Evolutionary conservation across 2,888 invertebrate genomes (phyloP).

Genomic region (Caenorhabditis drosophilae): DNA sequence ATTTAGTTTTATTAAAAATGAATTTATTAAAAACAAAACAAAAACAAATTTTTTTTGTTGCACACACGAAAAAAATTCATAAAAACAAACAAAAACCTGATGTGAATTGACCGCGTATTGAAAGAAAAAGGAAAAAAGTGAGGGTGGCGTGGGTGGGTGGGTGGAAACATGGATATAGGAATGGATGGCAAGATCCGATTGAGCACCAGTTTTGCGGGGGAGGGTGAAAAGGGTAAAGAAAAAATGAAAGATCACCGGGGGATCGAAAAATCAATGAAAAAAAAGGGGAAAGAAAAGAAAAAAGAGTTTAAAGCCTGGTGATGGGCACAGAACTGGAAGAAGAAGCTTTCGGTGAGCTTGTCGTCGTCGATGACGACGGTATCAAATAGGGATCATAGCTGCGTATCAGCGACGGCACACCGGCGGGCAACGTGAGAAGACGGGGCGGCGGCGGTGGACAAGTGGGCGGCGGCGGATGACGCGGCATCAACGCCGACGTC

Average conservation of each 20-base stretch:
- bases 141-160: too few species aligned
- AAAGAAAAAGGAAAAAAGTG: neutral
- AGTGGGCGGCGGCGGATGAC: constrained; percentile 29
- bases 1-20: neutral
- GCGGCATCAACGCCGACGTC: constrained; percentile 43
- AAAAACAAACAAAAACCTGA: too few species aligned
- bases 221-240: neutral
- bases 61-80: too few species aligned
- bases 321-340: neutral
- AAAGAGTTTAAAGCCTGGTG: neutral
- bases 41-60: too few species aligned
- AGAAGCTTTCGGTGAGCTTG: neutral
- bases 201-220: constrained; percentile 13
- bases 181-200: too few species aligned
- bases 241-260: neutral
- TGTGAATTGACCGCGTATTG: too few species aligned
- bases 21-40: too few species aligned
- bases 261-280: neutral
- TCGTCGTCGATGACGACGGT: neutral
- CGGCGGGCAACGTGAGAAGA: neutral
- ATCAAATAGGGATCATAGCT: neutral
- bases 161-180: constrained; percentile 19
- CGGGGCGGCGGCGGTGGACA: neutral
- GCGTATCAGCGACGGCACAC: neutral
- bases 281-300: neutral